These are phyloP conservation scores for Festucalex cinctus DNA, from an alignment of 2,113 vertebrate species.

Conservation along the genomic window DNA sequence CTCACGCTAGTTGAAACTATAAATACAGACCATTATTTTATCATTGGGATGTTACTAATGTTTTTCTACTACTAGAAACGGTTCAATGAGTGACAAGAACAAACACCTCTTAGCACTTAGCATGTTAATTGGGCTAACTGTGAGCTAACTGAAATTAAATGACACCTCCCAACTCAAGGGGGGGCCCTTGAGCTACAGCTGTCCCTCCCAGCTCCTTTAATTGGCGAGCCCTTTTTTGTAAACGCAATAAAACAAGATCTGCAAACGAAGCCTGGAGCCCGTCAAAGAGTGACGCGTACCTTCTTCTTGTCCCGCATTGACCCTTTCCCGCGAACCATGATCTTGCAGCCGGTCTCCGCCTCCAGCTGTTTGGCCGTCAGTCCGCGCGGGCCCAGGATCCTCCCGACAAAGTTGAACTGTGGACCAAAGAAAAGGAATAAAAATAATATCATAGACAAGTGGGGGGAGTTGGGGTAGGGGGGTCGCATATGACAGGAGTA, in stretches of 20 bases:
- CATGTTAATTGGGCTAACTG: not conserved
- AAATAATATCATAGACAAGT: constrained; percentile 7
- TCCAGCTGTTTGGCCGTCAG: constrained; percentile 98
- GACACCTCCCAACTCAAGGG: not conserved
- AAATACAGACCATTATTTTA: too few relatives aligned
- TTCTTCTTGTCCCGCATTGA: constrained; percentile 99
- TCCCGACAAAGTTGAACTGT: constrained; percentile 97
- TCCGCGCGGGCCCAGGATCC: constrained; percentile 96
- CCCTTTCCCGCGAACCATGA: constrained; percentile 99
- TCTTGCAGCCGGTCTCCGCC: constrained; percentile 98
- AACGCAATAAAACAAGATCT: not conserved
- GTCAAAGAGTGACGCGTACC: constrained; percentile 63
- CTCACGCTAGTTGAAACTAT: too few relatives aligned
- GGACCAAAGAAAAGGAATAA: constrained; percentile 20
- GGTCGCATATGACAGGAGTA: not conserved
- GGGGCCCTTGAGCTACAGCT: not conserved
- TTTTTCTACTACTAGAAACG: too few relatives aligned
- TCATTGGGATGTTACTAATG: too few relatives aligned
- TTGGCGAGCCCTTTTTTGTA: not conserved
- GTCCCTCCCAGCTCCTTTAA: not conserved
- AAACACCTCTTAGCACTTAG: not conserved
- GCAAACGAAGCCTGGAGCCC: not conserved
- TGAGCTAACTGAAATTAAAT: not conserved
- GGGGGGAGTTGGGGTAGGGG: not conserved
- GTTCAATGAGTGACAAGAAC: not conserved